These are phyloP conservation scores for Arctopsyche grandis DNA, from an alignment of 1,140 invertebrate genomes.

Conservation along the genomic window DNA sequence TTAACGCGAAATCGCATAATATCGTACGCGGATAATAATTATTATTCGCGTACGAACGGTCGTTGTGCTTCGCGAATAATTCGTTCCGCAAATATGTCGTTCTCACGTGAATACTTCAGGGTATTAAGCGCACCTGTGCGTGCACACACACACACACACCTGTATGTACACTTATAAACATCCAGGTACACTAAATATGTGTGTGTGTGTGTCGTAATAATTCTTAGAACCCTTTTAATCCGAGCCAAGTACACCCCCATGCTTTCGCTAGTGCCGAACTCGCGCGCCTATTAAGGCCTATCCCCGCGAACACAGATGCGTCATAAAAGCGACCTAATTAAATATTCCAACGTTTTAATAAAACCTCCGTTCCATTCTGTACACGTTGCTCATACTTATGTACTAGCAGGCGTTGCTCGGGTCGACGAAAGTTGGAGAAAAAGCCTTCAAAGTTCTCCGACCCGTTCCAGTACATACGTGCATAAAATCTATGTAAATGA, in stretches of 20 bases:
- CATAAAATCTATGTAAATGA: too few relatives aligned
- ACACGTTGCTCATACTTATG: too few relatives aligned
- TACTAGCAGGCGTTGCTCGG: too few relatives aligned
- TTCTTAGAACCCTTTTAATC: constrained; percentile 27
- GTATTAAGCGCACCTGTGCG: constrained; percentile 31
- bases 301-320: background rate
- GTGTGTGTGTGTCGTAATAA: background rate
- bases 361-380: background rate
- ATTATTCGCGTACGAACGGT: constrained; percentile 22
- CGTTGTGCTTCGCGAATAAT: background rate
- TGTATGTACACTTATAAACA: background rate
- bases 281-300: background rate
- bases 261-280: background rate
- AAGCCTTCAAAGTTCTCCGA: too few relatives aligned
- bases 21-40: constrained; percentile 18
- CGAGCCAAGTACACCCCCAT: background rate
- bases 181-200: background rate
- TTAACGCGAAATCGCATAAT: background rate
- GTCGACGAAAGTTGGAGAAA: too few relatives aligned
- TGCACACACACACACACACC: background rate
- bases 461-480: too few relatives aligned
- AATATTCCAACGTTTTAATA: constrained; percentile 6
- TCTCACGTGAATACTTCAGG: constrained; percentile 25
- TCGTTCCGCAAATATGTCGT: constrained; percentile 33
- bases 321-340: constrained; percentile 11